Evolutionary conservation across 2,113 vertebrate genomes (phyloP).

Genomic region (Chauna torquata): DNA sequence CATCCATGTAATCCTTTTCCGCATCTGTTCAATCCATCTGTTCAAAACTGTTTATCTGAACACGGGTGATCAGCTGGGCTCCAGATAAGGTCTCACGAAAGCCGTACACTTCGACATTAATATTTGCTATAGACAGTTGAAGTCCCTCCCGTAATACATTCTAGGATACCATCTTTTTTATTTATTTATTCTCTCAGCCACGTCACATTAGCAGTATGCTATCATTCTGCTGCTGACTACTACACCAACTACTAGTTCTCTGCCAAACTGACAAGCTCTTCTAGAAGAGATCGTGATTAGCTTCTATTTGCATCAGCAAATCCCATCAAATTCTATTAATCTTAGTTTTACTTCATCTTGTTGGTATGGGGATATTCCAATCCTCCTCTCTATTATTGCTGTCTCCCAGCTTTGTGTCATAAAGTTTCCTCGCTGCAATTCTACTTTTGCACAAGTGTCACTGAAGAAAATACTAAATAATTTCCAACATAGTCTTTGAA

Average conservation of each 20-base stretch:
- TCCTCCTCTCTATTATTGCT: not conserved
- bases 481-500: not conserved
- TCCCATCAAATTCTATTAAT: not conserved
- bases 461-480: not conserved
- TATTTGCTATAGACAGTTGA: not conserved
- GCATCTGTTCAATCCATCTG: conserved; percentile 17
- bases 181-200: not conserved
- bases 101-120: not conserved
- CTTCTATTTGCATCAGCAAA: not conserved
- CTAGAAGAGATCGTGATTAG: not conserved
- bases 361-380: not conserved
- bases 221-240: not conserved
- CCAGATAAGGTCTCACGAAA: not conserved
- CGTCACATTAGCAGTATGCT: not conserved
- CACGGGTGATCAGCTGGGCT: not conserved
- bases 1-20: not conserved
- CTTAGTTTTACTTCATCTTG: not conserved
- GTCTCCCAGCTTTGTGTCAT: rapidly evolving
- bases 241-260: not conserved
- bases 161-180: not conserved
- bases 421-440: not conserved
- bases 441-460: not conserved
- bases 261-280: not conserved
- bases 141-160: not conserved
- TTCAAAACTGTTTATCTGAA: not conserved